Evolutionary conservation across 1,140 invertebrate species (phyloP).

Genomic region (Leptinotarsa defecta): DNA sequence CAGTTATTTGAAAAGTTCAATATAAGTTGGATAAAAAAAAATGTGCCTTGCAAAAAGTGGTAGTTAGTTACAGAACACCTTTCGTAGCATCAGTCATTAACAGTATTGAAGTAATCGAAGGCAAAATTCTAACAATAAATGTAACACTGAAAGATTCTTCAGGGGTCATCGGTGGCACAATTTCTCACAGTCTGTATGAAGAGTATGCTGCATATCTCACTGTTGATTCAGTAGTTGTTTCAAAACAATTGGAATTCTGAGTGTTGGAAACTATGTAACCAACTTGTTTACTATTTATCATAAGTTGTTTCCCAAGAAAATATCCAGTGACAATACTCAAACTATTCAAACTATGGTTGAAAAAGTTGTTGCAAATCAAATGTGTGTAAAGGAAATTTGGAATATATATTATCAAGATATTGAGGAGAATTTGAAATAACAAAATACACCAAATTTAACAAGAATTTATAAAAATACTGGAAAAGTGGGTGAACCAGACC

Average conservation of each 20-base stretch:
- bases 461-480: not conserved
- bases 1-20: no score
- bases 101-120: slow-evolving; percentile 30
- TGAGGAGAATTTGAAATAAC: slow-evolving; percentile 2
- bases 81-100: slow-evolving; percentile 38
- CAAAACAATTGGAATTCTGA: slow-evolving; percentile 36
- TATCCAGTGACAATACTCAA: slow-evolving; percentile 1
- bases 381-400: slow-evolving; percentile 27
- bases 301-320: not conserved
- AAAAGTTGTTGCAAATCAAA: slow-evolving; percentile 28
- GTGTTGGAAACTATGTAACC: no score
- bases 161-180: slow-evolving; percentile 37
- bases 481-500: not conserved
- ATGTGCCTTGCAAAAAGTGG: no score
- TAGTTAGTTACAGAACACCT: no score
- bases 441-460: slow-evolving; percentile 7
- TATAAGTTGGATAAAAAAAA: no score
- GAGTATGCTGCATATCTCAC: slow-evolving; percentile 26
- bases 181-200: slow-evolving; percentile 36
- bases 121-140: slow-evolving; percentile 35
- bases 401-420: slow-evolving; percentile 7
- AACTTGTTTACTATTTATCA: slow-evolving; percentile 34
- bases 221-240: slow-evolving; percentile 35
- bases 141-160: slow-evolving; percentile 38
- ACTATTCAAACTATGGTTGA: not conserved